These are phyloP conservation scores for Entelurus aequoreus DNA, from an alignment of 2,113 vertebrate species.

Conservation along the genomic window DNA sequence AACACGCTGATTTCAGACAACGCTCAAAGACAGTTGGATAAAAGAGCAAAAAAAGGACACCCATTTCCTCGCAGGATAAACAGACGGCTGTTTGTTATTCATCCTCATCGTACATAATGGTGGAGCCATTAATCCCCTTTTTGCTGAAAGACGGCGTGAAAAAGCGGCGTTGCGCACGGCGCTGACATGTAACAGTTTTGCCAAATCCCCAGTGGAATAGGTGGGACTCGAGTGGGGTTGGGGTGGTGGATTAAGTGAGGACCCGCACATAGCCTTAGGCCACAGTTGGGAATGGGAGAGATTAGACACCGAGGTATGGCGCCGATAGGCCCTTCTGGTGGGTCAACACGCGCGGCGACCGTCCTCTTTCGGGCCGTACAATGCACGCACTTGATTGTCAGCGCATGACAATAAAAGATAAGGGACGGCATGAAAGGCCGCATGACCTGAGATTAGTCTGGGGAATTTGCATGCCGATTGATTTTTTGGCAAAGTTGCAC, in stretches of 20 bases:
- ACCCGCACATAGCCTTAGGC: slow-evolving; percentile 63
- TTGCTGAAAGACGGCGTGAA: slow-evolving; percentile 52
- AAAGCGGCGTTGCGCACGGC: slow-evolving; percentile 31
- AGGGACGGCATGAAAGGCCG: slow-evolving; percentile 13
- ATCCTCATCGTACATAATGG: slow-evolving; percentile 59
- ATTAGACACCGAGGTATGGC: slow-evolving; percentile 59
- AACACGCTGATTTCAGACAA: slow-evolving; percentile 12
- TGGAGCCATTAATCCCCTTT: slow-evolving; percentile 58
- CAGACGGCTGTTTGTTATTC: slow-evolving; percentile 62
- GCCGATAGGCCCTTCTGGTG: slow-evolving; percentile 29
- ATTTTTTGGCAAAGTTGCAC: slow-evolving; percentile 23
- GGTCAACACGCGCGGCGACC: slow-evolving; percentile 26
- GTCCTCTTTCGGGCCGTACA: slow-evolving; percentile 19
- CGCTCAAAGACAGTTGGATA: slow-evolving; percentile 17
- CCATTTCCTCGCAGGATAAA: slow-evolving; percentile 50
- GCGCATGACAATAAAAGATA: slow-evolving; percentile 28
- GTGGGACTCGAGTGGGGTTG: slow-evolving; percentile 23
- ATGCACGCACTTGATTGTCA: slow-evolving; percentile 22
- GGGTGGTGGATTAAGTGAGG: slow-evolving; percentile 60
- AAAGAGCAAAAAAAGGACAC: slow-evolving; percentile 35
- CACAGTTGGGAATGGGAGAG: slow-evolving; percentile 62
- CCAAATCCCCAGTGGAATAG: slow-evolving; percentile 59
- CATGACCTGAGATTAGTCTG: slow-evolving; percentile 8
- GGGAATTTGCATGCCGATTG: slow-evolving; percentile 15
- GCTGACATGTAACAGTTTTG: slow-evolving; percentile 38